Conservation (phyloP, 2,113 vertebrate genomes). For the Fukomys damarensis region DNA sequence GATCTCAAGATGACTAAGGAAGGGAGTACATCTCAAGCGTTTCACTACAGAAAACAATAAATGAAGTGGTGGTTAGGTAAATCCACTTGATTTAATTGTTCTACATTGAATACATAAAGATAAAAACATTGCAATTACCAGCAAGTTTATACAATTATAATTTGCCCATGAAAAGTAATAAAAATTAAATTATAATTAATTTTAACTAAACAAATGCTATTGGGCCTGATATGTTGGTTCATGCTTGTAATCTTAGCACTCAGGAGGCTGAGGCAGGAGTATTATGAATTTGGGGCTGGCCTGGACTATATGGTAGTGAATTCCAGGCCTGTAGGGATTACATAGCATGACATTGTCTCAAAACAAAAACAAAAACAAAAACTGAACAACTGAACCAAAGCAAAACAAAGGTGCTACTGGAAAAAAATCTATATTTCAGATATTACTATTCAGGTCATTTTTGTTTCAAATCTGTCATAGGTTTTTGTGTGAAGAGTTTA, state of each 20-base stretch:
- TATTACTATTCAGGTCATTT: constrained; percentile 11
- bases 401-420: not conserved
- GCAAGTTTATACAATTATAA: not conserved
- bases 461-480: not conserved
- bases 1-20: not conserved
- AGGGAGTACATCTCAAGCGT: not conserved
- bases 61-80: not conserved
- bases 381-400: not conserved
- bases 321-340: not conserved
- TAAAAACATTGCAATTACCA: not conserved
- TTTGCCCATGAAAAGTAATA: not conserved
- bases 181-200: not conserved
- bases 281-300: not conserved
- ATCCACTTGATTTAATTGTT: not conserved
- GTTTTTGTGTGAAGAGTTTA: not conserved
- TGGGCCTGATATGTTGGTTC: not conserved
- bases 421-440: not conserved
- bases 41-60: not conserved
- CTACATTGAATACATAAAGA: too few relatives aligned
- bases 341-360: not conserved
- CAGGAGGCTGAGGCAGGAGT: not conserved
- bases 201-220: not conserved
- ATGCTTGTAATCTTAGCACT: not conserved
- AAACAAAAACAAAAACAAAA: too few relatives aligned
- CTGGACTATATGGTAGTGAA: not conserved